Percentiles rank a stretch among this genome's conserved stretches.
phyloP scores from a whole-genome alignment of 2,797 vertebrate species.

The Clarias fuscus region DNA sequence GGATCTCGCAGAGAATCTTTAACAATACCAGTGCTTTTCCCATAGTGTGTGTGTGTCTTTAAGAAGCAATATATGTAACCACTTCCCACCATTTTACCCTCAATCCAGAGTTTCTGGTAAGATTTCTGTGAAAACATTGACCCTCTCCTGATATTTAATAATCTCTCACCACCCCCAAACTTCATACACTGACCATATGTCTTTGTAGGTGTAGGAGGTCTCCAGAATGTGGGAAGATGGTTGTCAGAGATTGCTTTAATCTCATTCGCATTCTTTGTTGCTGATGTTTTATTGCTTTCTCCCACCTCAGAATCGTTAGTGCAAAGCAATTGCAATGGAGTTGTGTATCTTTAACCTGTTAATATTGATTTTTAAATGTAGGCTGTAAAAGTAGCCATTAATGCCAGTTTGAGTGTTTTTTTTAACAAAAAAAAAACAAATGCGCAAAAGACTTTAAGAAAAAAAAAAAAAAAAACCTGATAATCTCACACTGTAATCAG shows the following conservation, averaged over 20 bases:
- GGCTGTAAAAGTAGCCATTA: background rate
- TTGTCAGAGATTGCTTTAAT: background rate
- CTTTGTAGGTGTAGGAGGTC: slow-evolving; percentile 1
- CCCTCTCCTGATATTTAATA: background rate
- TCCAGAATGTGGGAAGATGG: background rate
- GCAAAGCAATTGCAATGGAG: background rate
- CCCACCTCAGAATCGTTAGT: background rate
- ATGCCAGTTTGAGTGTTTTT: background rate
- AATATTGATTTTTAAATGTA: slow-evolving; percentile 8
- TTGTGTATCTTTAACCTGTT: slow-evolving; percentile 12
- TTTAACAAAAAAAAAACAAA: background rate
- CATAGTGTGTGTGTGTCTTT: background rate
- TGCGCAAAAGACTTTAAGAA: background rate
- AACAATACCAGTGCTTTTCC: background rate
- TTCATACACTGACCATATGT: background rate
- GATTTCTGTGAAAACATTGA: background rate
- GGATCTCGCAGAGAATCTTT: background rate
- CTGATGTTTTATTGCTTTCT: background rate
- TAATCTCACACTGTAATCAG: background rate
- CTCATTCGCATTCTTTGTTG: slow-evolving; percentile 13
- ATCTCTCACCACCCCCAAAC: background rate
- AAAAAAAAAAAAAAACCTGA: background rate
- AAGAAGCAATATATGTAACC: background rate
- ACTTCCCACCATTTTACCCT: background rate
- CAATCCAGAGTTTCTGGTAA: background rate